Conservation (phyloP, 2,113 vertebrate species). For the Panthera leo region DNA sequence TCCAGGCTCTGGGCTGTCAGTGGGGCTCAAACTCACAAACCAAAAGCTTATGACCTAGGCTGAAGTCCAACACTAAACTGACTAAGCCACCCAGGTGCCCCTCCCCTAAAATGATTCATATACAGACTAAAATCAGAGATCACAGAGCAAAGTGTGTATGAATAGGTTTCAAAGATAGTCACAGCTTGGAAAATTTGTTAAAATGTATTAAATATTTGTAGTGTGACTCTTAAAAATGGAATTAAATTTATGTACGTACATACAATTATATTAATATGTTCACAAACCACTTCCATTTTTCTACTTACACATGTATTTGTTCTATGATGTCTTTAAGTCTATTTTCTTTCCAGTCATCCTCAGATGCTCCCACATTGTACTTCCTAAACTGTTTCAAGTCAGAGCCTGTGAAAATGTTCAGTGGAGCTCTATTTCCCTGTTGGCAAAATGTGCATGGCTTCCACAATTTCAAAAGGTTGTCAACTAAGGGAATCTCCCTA, state of each 20-base stretch:
- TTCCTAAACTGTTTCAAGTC: neutral
- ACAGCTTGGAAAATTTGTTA: neutral
- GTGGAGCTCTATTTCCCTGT: neutral
- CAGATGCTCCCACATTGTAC: neutral
- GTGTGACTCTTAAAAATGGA: neutral
- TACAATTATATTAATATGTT: neutral
- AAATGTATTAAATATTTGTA: slow-evolving; percentile 15
- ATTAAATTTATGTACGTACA: neutral
- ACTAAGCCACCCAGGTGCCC: neutral
- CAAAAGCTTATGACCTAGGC: neutral
- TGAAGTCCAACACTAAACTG: neutral
- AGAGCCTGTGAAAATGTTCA: neutral
- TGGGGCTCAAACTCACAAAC: too few relatives aligned
- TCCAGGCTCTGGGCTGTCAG: neutral
- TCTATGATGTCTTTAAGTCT: neutral
- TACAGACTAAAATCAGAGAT: neutral
- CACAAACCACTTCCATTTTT: neutral
- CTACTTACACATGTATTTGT: neutral
- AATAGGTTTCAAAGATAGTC: neutral
- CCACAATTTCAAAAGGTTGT: neutral
- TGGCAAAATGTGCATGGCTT: neutral
- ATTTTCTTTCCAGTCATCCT: neutral
- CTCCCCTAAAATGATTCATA: neutral
- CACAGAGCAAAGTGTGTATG: neutral
- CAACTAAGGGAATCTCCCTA: neutral